Evolutionary conservation across 2,888 invertebrate genomes (phyloP).

Genomic region (Temnothorax rugatulus): DNA sequence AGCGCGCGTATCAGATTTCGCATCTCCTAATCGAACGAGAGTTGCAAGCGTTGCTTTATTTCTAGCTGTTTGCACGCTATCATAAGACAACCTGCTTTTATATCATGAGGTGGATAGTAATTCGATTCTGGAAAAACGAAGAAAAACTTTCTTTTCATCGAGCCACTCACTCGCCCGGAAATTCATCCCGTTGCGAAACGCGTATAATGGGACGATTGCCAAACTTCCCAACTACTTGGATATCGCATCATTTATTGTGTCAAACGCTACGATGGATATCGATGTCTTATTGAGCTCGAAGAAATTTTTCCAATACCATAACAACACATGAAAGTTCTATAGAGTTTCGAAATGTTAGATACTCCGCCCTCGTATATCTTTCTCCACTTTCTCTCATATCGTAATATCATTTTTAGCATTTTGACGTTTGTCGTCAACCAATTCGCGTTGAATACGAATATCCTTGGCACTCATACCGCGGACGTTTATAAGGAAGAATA

Average conservation of each 20-base stretch:
- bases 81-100: slow-evolving; percentile 38
- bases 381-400: neutral
- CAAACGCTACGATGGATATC: neutral
- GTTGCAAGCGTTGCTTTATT: slow-evolving; percentile 34
- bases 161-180: neutral
- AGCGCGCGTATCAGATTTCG: slow-evolving; percentile 48
- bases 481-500: slow-evolving; percentile 4
- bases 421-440: neutral
- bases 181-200: slow-evolving; percentile 14
- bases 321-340: neutral
- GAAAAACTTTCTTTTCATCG: neutral
- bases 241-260: slow-evolving; percentile 1
- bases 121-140: slow-evolving; percentile 24
- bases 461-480: neutral
- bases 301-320: neutral
- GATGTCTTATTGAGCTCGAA: neutral
- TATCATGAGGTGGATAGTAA: slow-evolving; percentile 25
- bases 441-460: neutral
- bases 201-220: slow-evolving; percentile 20
- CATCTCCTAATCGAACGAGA: slow-evolving; percentile 50
- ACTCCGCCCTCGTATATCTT: neutral
- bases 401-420: neutral
- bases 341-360: neutral
- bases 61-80: slow-evolving; percentile 26
- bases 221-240: slow-evolving; percentile 7